phyloP scores from a whole-genome alignment of 35 echinoderm and acorn worm species.

The Ptychodera flava region DNA sequence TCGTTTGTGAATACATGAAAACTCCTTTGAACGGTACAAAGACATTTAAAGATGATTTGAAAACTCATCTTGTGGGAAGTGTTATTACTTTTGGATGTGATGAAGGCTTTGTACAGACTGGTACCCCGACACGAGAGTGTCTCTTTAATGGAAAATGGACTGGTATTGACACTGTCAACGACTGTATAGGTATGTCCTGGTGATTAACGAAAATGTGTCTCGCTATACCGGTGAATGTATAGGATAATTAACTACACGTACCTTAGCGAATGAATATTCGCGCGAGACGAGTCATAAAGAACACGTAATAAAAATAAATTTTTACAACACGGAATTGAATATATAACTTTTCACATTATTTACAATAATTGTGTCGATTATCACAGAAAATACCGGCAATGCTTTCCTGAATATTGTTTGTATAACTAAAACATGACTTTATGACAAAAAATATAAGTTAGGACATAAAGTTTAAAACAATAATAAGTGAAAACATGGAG shows the following conservation, averaged over 20 bases:
- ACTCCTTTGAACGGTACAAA: slow-evolving; percentile 32
- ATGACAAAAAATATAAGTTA: too few species aligned
- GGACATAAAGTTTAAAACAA: too few species aligned
- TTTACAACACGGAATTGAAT: not conserved
- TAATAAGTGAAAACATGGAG: too few species aligned
- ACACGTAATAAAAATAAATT: not conserved
- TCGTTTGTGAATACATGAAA: not conserved
- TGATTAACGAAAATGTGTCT: too few species aligned
- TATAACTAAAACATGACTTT: too few species aligned
- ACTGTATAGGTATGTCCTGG: slow-evolving; percentile 31
- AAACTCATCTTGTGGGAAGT: slow-evolving; percentile 25
- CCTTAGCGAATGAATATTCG: not conserved
- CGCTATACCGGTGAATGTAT: not conserved
- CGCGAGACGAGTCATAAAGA: too few species aligned
- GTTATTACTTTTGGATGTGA: slow-evolving; percentile 3
- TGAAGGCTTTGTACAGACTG: slow-evolving; percentile 6
- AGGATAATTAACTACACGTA: not conserved
- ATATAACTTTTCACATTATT: not conserved
- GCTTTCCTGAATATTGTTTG: too few species aligned
- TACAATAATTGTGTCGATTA: not conserved
- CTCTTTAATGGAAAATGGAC: slow-evolving; percentile 22
- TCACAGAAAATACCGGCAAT: too few species aligned
- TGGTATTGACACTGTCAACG: slow-evolving; percentile 9
- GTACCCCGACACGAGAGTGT: slow-evolving; percentile 19
- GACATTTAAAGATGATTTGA: not conserved